Base-by-base conservation (phyloP, 2,888 invertebrate species). In the Cheilosia variabilis region DNA sequence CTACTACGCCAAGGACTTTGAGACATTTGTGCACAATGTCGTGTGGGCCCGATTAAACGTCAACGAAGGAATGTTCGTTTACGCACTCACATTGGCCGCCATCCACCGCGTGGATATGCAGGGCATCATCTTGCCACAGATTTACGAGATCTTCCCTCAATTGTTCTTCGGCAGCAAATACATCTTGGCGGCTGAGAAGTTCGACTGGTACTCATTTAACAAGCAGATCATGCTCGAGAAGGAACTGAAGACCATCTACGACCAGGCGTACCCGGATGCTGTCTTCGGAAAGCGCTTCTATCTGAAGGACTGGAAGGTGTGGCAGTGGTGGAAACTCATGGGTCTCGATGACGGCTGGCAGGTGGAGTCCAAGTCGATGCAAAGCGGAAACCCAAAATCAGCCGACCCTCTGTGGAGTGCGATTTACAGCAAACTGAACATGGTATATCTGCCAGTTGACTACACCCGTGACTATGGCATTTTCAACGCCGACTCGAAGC, bases 1-100 rank as follows among this genome's bases (percentile, higher is more conserved):
- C 66, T 93, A 93, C 91, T 94, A 94, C 78, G 95, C 95, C 75
- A 95, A 95, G 90, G 94, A 95, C 89, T 96, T 94, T 90, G 93
- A 94, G 13, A 94, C 95, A 13, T 95, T 96, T 92, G 93, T 94
- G 90, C 94, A 94, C 88, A 94, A 95, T 4, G 95, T 95, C 55
- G 93, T 94, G 15, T 95, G 94, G 93, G 93, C 95, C 34, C 94
- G 95, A 65, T 91, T 94, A 50, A 89, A 93, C 88, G 88, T 94
- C 37, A 95, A 95, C 90, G 93, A 94, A 87, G 93, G 93, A 53
- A 93, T 94, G 90, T 95, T 94, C 91, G 90, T 93, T 1, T 95
- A 95, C 89, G 93, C 94, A 1, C 92, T 94, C 88, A 93, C 93
- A 88, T 93, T 94, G 41, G 94, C 95, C 34, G 90, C 94, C 3